Evolutionary conservation across 2,888 invertebrate species (phyloP), one percentile per base, ranked within the genome.

Genomic region (Drosophila infuscata): DNA sequence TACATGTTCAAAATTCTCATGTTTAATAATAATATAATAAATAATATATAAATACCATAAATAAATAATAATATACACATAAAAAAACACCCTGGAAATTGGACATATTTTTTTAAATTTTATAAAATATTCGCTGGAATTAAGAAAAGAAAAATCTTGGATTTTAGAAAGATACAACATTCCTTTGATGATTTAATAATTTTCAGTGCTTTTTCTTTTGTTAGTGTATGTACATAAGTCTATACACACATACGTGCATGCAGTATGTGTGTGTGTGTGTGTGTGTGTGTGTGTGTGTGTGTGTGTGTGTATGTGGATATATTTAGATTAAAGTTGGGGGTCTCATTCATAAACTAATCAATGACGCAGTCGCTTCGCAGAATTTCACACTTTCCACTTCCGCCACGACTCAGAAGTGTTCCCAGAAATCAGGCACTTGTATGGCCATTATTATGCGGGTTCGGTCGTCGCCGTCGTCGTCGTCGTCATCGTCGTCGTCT

Each of bases 381-480:
- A 77, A 81, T 65, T 74, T 72, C 58, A 72, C 71, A 80, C 77
- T 70, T 63, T 83, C 51, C 56, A 81, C 83, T 72, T 81, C 83
- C 81, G 81, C 63, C 63, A 35, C 51, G 60, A 48, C n/a, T 51
- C 60, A 77, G 61, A 83, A 77, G 71, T 74, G 61, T 83, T 81
- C 83, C 70, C 71, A 68, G 83, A 83, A 83, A 56, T 66, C 36
- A 17, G 59, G 33, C 80, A 77, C 70, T 77, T 77, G 62, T 52
- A 49, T 54, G 36, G 12, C 33, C 69, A 64, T 76, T 67, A 60
- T 48, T 32, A 62, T 76, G 70, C 59, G 70, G 76, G 54, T 33
- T 52, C 38, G 38, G 32, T 36, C 51, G 46, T 4, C 35, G 12
- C 12, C 35, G 35, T 5, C 36, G 32, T 36, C 51, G 46, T 4